Base-by-base conservation (phyloP, 2,797 vertebrate genomes). In the Sandelia bainsii region DNA sequence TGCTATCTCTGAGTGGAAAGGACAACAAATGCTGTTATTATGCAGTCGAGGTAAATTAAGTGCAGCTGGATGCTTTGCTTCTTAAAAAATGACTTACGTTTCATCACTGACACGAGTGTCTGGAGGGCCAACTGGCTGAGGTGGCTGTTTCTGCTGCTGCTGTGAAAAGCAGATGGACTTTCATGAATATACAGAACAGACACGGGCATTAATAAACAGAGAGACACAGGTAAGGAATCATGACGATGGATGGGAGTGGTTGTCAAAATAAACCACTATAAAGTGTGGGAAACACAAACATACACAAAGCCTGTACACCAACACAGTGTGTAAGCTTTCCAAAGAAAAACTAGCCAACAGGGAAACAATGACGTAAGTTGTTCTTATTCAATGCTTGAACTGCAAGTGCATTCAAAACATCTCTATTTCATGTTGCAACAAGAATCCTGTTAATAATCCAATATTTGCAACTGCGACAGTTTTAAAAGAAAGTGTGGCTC, bases 1-100 rank as follows among this genome's bases (percentile, higher is more conserved):
- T 76, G 39, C 68, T 19, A 12, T 93, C 92, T 69, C 95, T 95
- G 83, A 34, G 16, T 52, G 9, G 8, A 32, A 23, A 69, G 13
- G 2, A 48, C 6, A 40, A 25, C 14, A 7, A 14, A 62, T 0
- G 1, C 0, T 19, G 34, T 72, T 70, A 59, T 42, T 16, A n/a
- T 7, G n/a, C 16, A 8, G 49, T 27, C 1, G 0, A 8, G 20
- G 11, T 40, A 0, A 61, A 48, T 2, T 6, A 14, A 56, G 2
- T 7, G 7, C 27, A 42, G 20, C 2, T 9, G 6, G 49, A 2
- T 20, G 20, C 42, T 39, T 40, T 6, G 12, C 1, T 7, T 53
- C 14, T 37, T 52, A 8, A 37, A 19, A 48, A 37, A 3, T 13
- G 20, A 84, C 91, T 16, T 85, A 94, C 93, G 1, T 81, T 75